phyloP scores from a whole-genome alignment of 2,113 vertebrate species.

The Callipepla californica region DNA sequence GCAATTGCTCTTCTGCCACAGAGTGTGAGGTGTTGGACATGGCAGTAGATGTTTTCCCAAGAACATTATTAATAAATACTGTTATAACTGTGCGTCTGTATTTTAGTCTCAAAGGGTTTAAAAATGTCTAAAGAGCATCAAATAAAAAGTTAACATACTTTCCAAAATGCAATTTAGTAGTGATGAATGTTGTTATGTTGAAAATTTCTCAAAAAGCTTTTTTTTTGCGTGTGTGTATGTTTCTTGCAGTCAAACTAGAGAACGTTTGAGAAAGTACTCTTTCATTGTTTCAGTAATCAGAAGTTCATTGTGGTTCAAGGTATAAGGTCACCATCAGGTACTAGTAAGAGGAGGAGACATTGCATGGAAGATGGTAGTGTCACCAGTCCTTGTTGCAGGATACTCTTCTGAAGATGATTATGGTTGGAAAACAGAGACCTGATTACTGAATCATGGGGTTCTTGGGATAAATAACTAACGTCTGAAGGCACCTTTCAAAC shows the following conservation, averaged over 20 bases:
- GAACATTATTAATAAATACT: not conserved
- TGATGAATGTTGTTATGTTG: not conserved
- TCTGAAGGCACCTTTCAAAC: not conserved
- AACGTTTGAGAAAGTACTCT: not conserved
- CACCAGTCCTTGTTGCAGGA: not conserved
- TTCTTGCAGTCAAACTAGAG: not conserved
- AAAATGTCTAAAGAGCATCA: not conserved
- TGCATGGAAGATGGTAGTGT: not conserved
- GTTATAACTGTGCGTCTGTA: not conserved
- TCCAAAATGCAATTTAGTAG: not conserved
- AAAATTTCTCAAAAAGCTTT: not conserved
- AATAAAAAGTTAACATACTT: not conserved
- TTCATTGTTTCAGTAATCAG: not conserved
- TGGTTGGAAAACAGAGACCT: not conserved
- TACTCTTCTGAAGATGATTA: not conserved
- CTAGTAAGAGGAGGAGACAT: not conserved
- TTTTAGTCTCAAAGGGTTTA: not conserved
- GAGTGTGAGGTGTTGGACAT: not conserved
- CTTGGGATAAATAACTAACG: not conserved
- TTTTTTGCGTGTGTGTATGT: not conserved
- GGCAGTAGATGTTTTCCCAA: slow-evolving; percentile 32
- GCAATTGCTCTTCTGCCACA: not conserved
- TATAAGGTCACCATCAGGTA: not conserved
- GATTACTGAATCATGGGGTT: not conserved
- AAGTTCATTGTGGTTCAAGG: not conserved